phyloP scores from a whole-genome alignment of 1,140 invertebrate species.

The Sarcophaga bullata region DNA sequence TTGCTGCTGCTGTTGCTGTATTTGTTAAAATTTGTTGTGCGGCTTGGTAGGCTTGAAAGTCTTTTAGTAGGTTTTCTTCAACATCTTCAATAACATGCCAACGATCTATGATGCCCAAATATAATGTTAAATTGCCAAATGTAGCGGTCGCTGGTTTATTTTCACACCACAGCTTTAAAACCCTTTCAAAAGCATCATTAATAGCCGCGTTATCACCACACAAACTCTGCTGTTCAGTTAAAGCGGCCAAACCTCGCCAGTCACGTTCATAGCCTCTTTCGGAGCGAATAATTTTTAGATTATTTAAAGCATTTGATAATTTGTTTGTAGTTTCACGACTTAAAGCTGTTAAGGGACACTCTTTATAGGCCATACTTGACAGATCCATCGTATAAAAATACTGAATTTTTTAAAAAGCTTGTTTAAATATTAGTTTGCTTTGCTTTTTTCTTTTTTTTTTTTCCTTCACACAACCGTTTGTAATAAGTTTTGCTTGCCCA shows the following conservation, averaged over 20 bases:
- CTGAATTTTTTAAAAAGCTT: no score
- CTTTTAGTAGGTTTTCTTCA: conserved; percentile 63
- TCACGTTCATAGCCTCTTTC: conserved; percentile 72
- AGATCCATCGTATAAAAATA: no score
- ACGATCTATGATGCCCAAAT: conserved; percentile 72
- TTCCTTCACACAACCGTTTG: no score
- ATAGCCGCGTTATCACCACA: conserved; percentile 44
- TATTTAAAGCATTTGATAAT: conserved; percentile 71
- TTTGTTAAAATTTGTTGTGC: no score
- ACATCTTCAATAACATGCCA: conserved; percentile 75
- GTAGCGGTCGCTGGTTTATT: conserved; percentile 64
- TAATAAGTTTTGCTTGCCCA: no score
- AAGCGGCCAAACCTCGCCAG: conserved; percentile 74
- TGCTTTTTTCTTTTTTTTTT: no score
- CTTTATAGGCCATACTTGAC: conserved; percentile 48
- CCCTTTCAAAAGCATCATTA: conserved; percentile 68
- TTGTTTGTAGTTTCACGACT: conserved; percentile 65
- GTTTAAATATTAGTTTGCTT: no score
- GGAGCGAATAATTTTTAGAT: conserved; percentile 70
- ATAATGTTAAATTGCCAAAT: conserved; percentile 67
- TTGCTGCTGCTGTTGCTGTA: no score
- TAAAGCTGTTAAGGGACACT: conserved; percentile 64
- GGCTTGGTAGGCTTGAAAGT: neutral
- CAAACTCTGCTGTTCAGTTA: conserved; percentile 57
- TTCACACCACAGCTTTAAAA: conserved; percentile 68